These are phyloP conservation scores for Oryzaephilus surinamensis DNA, from an alignment of 1,140 invertebrate genomes.

Conservation along the genomic window DNA sequence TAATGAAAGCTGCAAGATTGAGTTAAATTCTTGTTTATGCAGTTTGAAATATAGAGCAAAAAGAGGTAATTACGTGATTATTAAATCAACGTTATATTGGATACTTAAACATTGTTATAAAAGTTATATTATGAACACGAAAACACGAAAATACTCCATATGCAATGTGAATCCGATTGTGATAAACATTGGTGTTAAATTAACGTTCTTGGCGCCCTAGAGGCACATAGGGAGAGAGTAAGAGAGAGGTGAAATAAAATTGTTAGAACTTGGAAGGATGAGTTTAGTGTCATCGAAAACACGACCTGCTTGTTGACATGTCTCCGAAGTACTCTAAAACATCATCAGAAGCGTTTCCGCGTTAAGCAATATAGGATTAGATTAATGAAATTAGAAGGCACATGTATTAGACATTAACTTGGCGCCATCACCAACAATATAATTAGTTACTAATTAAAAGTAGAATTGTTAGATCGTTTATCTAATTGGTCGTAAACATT, in stretches of 20 bases:
- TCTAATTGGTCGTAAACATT: slow-evolving; percentile 12
- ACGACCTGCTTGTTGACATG: slow-evolving; percentile 4
- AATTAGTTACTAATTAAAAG: slow-evolving; percentile 9
- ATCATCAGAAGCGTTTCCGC: slow-evolving; percentile 7
- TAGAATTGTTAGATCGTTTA: slow-evolving; percentile 7
- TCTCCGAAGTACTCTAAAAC: too few relatives aligned
- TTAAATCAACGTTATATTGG: too few relatives aligned
- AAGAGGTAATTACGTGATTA: too few relatives aligned
- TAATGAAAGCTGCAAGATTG: too few relatives aligned
- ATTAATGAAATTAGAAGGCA: slow-evolving; percentile 8
- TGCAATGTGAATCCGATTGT: slow-evolving; percentile 1
- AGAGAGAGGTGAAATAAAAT: slow-evolving; percentile 4
- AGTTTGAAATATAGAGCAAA: too few relatives aligned
- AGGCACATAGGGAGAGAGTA: too few relatives aligned
- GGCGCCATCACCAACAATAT: slow-evolving; percentile 2
- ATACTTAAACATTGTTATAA: slow-evolving; percentile 6
- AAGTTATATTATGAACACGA: too few relatives aligned
- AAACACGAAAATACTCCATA: too few relatives aligned
- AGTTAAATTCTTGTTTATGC: too few relatives aligned
- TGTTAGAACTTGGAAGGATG: not conserved
- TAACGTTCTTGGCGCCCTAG: not conserved
- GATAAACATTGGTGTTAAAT: slow-evolving; percentile 2
- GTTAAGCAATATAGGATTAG: slow-evolving; percentile 3
- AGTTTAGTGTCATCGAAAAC: slow-evolving; percentile 2
- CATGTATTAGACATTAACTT: slow-evolving; percentile 6